Conservation (phyloP, 2,113 vertebrate species). For the Trogon melanurus region DNA sequence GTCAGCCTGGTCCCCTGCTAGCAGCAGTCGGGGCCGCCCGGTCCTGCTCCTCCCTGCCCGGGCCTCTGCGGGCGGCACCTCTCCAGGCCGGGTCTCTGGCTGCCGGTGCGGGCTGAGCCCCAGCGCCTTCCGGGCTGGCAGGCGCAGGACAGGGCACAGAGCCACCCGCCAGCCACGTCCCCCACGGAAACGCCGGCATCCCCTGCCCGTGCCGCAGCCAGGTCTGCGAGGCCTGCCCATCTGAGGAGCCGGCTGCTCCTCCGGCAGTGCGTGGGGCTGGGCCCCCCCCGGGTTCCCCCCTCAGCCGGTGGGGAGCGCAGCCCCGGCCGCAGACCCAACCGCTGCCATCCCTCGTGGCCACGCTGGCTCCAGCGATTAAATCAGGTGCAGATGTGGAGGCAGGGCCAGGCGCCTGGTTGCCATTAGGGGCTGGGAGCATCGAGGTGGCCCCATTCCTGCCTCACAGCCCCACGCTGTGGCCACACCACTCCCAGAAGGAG, state of each 20-base stretch:
- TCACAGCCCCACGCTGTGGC: not conserved
- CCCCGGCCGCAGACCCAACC: not conserved
- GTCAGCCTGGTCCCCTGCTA: not conserved
- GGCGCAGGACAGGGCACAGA: accelerated
- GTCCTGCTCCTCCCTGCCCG: not conserved
- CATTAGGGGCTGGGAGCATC: not conserved
- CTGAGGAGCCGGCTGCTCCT: not conserved
- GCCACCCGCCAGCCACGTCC: not conserved
- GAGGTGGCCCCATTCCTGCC: not conserved
- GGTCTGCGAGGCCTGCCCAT: not conserved
- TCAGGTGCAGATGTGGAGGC: slow-evolving; percentile 36
- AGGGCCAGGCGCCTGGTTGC: not conserved
- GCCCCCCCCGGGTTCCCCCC: too few relatives aligned
- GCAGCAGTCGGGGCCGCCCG: not conserved
- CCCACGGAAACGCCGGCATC: not conserved
- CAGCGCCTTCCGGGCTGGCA: not conserved
- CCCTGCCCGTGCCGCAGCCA: not conserved
- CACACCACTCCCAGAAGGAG: accelerated
- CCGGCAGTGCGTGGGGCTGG: not conserved
- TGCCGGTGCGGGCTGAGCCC: not conserved
- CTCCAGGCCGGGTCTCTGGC: not conserved
- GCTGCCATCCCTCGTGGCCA: slow-evolving; percentile 13
- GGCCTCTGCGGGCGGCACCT: not conserved
- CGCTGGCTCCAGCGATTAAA: slow-evolving; percentile 17
- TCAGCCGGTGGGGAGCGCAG: accelerated